Base-by-base conservation (phyloP, 1,140 invertebrate species). In the Hylaeus volcanicus region DNA sequence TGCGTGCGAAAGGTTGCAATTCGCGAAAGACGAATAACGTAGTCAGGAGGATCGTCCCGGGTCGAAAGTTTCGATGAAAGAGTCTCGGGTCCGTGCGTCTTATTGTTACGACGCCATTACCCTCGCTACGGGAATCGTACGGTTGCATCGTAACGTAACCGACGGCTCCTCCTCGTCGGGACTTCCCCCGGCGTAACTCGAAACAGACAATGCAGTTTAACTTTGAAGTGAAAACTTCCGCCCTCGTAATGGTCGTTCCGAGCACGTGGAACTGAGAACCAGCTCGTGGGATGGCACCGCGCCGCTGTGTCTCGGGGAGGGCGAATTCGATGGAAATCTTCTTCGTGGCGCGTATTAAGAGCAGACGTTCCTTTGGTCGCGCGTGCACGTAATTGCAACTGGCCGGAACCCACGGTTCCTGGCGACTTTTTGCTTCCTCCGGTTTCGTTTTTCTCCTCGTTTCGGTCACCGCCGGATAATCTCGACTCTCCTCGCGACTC, bases 361-460 rank as follows among this genome's bases (percentile, higher is more conserved):
- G 55, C 55, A 63, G 63, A 26, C 53, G 63, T 81, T 69, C 37
- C 73, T 39, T n/a, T 45, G 72, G 72, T 12, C 45, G 55, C 79
- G 72, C 55, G 79, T 75, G 65, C 37, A 43, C 39, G 60, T 69
- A 75, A 75, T 80, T 75, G 71, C 55, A 11, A 63, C 45, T 26
- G 72, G n/a, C 0, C 15, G 43, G 55, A 60, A 66, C 48, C 12
- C 6, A 8, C 14, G 14, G 4, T 41, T 5, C 15, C 12, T 55
- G 12, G 14, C 55, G 55, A 9, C 9, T 61, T 41, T 51, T 53
- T 26, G n/a, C 12, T 69, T 61, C 41, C 65, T 48, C 8, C 53
- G n/a, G 45, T 56, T 75, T 56, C 43, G n/a, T 5, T 45, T 48
- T 51, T 51, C 45, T 11, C 48, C 56, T 66, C 39, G 39, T 43